Percentiles rank a stretch among this genome's conserved stretches.
phyloP scores from a whole-genome alignment of 2,888 invertebrate genomes.

The Drosophila subsilvestris region DNA sequence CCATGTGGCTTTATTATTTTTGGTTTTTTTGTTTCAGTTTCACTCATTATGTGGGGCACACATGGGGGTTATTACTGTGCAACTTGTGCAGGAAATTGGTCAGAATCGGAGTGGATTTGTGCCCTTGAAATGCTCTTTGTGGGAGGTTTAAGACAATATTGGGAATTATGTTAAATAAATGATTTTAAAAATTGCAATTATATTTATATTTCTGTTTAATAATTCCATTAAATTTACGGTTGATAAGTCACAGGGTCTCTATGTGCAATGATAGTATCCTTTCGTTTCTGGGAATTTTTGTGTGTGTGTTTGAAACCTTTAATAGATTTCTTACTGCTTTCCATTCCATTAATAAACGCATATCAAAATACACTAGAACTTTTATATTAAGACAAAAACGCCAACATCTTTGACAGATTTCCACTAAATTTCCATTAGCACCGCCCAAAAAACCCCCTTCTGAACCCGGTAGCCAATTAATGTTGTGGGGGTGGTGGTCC shows the following conservation, averaged over 20 bases:
- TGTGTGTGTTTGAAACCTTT: too few relatives aligned
- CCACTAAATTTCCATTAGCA: conserved; percentile 15
- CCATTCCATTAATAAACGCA: background rate
- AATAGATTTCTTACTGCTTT: too few relatives aligned
- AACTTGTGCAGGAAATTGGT: background rate
- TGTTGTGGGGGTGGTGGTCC: background rate
- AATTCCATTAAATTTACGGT: too few relatives aligned
- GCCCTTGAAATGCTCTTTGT: background rate
- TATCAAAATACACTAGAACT: background rate
- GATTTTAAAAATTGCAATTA: too few relatives aligned
- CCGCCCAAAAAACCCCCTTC: background rate
- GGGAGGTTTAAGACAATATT: background rate
- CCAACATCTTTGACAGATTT: conserved; percentile 7
- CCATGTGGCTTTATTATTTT: conserved; percentile 63
- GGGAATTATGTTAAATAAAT: background rate
- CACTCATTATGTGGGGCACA: conserved; percentile 14
- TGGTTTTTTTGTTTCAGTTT: conserved; percentile 13
- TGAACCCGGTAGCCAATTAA: conserved; percentile 16
- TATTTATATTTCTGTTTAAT: background rate
- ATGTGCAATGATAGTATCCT: too few relatives aligned
- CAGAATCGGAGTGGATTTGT: background rate
- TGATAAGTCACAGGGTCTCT: too few relatives aligned
- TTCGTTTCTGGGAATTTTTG: too few relatives aligned
- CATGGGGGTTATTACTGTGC: background rate
- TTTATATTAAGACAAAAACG: background rate